Base-by-base conservation (phyloP, 2,113 vertebrate species). In the Limnothrissa miodon region DNA sequence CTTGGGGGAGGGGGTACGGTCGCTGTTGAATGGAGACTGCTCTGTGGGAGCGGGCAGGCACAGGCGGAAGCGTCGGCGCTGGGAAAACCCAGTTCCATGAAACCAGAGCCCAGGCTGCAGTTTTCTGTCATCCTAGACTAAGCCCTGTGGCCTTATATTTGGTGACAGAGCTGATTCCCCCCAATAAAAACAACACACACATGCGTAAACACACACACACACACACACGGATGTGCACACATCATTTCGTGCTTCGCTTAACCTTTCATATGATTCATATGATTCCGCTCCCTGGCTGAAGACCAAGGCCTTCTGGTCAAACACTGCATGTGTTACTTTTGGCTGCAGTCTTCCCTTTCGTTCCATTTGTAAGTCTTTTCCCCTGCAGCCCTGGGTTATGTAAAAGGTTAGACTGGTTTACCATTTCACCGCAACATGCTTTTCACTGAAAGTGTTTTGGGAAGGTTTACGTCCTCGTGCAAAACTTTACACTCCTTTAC, bases 241-340 rank as follows among this genome's bases (percentile, higher is more conserved):
- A 53, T n/a, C 79, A 45, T 79, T 39, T 44, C 78, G 82, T 15
- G 80, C 84, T 83, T 89, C 46, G 56, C 85, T 86, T 81, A 86
- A 86, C 82, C 80, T 78, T 48, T 85, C 80, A 70, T 84, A 42
- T 42, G 42, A 42, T 42, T 82, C 74, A 23, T 70, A 83, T 87
- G 85, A 89, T 89, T 88, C 79, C 45, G 80, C 11, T 82, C 82
- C 21, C 5, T 33, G 80, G 59, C 44, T 53, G 80, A 39, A 59
- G 80, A 29, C 45, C 83, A 21, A 80, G 23, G 53, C 45, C 66
- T 74, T 33, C 66, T 36, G 33, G 66, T 33, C 17, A 17, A 74
- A 74, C 25, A 17, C 10, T 36, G 66, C 29, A 36, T 74, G 66
- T 74, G 66, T 39, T 33, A 29, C 66, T 74, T 13, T 74, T 74